These are phyloP conservation scores for Zaprionus africanus DNA, from an alignment of 1,140 invertebrate species.

Conservation along the genomic window DNA sequence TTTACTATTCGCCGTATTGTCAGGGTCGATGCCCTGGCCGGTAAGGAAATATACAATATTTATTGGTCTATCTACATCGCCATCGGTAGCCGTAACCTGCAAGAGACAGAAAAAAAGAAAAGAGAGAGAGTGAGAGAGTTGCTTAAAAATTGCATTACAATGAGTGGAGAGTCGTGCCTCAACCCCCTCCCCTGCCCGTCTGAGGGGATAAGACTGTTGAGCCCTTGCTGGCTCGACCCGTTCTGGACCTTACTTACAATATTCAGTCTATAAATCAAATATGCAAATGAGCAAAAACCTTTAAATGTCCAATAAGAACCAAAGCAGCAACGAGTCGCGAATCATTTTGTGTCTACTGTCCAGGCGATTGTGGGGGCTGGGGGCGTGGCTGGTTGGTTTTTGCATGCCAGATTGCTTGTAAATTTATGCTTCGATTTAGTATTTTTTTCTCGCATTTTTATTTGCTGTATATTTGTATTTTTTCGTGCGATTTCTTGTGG, in stretches of 20 bases:
- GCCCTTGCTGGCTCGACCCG: conserved; percentile 33
- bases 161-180: conserved; percentile 6
- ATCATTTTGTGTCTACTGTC: neutral
- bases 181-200: too few species aligned
- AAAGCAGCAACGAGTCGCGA: neutral
- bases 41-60: conserved; percentile 90
- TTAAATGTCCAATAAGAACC: conserved; percentile 79
- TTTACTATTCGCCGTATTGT: conserved; percentile 88
- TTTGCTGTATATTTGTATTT: conserved; percentile 31
- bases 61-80: conserved; percentile 88
- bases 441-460: conserved; percentile 57
- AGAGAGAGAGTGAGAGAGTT: conserved; percentile 24
- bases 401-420: conserved; percentile 68
- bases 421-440: conserved; percentile 79
- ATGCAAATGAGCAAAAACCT: conserved; percentile 79
- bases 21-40: conserved; percentile 88
- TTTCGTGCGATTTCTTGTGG: conserved; percentile 19
- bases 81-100: conserved; percentile 86
- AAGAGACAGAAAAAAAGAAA: conserved; percentile 84
- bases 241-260: conserved; percentile 63
- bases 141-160: conserved; percentile 41
- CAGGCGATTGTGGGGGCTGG: neutral
- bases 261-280: conserved; percentile 79
- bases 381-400: conserved; percentile 46
- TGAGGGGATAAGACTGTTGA: conserved; percentile 26